Percentiles rank a stretch among this genome's conserved stretches.
phyloP scores from a whole-genome alignment of 2,888 invertebrate genomes.

The Coronaproctus castanopsis region DNA sequence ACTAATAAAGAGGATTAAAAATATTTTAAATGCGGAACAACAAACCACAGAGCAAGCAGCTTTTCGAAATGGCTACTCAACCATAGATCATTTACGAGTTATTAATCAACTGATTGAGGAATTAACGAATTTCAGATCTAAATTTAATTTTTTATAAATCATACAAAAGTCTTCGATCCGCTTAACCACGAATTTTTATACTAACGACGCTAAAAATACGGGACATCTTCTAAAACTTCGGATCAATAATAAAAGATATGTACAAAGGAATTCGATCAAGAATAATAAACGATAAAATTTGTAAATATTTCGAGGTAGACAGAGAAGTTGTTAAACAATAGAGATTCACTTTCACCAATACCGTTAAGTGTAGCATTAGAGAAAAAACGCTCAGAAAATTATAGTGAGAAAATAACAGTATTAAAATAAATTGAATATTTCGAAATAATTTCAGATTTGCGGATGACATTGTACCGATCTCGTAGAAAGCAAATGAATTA shows the following conservation, averaged over 20 bases:
- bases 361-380: background rate
- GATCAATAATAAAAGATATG: background rate
- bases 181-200: too few species aligned
- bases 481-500: background rate
- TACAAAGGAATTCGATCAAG: background rate
- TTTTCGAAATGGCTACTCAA: too few species aligned
- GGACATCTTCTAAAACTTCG: background rate
- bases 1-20: too few species aligned
- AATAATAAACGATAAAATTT: background rate
- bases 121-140: too few species aligned
- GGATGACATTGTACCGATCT: background rate
- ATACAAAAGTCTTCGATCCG: too few species aligned
- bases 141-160: too few species aligned
- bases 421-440: background rate
- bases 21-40: too few species aligned
- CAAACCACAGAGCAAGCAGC: too few species aligned
- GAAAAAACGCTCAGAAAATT: background rate
- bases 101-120: too few species aligned
- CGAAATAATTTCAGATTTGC: background rate
- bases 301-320: background rate
- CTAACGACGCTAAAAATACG: too few species aligned
- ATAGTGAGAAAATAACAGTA: background rate
- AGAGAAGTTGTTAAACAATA: background rate
- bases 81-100: too few species aligned
- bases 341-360: too few species aligned